Conservation (phyloP, 2,113 vertebrate genomes). For the Podarcis cretensis region DNA sequence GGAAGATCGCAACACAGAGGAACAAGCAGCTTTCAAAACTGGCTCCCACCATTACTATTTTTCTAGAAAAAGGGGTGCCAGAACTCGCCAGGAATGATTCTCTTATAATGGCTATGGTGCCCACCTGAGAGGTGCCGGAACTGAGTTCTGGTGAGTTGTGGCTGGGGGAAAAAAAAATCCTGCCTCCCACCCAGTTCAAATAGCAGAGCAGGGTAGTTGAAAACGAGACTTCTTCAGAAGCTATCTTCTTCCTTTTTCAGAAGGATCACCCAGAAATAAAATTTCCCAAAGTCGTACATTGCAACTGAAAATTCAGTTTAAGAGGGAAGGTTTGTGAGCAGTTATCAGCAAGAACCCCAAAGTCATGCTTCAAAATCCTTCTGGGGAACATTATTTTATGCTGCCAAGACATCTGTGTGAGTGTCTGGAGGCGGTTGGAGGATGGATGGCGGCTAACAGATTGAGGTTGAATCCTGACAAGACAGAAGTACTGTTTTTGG, state of each 20-base stretch:
- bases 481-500: too few species aligned
- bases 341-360: neutral
- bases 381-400: neutral
- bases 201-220: neutral
- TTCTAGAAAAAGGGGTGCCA: too few species aligned
- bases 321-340: neutral
- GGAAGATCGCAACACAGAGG: neutral
- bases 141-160: too few species aligned
- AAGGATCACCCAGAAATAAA: neutral
- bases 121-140: too few species aligned
- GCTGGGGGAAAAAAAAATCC: too few species aligned
- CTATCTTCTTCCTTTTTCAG: neutral
- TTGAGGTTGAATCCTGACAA: too few species aligned
- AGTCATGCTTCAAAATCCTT: neutral
- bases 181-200: neutral
- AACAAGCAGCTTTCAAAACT: neutral
- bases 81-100: too few species aligned
- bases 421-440: too few species aligned
- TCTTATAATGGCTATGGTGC: too few species aligned
- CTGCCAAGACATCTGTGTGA: neutral
- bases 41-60: too few species aligned
- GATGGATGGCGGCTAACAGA: too few species aligned
- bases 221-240: neutral
- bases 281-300: neutral
- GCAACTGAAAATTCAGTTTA: neutral